Percentiles rank a stretch among this genome's conserved stretches.
phyloP scores from a whole-genome alignment of 2,113 vertebrate genomes.

The Oncorhynchus clarkii region DNA sequence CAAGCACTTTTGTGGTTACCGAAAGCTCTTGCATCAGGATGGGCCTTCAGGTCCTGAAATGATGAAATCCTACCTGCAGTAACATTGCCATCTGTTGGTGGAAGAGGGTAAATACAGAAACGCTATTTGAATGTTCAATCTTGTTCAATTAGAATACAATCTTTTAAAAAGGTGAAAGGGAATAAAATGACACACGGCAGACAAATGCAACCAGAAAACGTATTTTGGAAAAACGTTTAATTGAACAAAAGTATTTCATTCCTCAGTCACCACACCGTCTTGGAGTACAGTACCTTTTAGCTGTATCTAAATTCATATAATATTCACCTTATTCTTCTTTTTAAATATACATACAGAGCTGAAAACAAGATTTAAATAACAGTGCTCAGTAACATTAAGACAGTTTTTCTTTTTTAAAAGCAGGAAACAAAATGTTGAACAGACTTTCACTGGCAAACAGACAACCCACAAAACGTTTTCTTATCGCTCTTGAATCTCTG shows the following conservation, averaged over 20 bases:
- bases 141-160: too few relatives aligned
- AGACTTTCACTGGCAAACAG: slow-evolving; percentile 29
- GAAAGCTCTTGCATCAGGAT: background rate
- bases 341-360: slow-evolving; percentile 57
- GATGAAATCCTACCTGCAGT: background rate
- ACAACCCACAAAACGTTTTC: background rate
- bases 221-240: slow-evolving; percentile 54
- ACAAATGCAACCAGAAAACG: background rate
- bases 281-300: slow-evolving; percentile 41
- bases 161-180: background rate
- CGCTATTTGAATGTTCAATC: background rate
- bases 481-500: slow-evolving; percentile 65
- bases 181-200: too few relatives aligned
- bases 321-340: slow-evolving; percentile 28
- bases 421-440: slow-evolving; percentile 5
- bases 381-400: slow-evolving; percentile 49
- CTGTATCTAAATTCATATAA: slow-evolving; percentile 31
- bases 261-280: slow-evolving; percentile 35
- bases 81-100: slow-evolving; percentile 14
- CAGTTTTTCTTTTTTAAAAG: slow-evolving; percentile 27
- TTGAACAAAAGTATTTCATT: slow-evolving; percentile 52
- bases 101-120: background rate
- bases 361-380: slow-evolving; percentile 54
- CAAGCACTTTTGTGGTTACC: background rate
- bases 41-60: too few relatives aligned